Evolutionary conservation across 2,888 invertebrate genomes (phyloP).

Genomic region (Thumatha senex): DNA sequence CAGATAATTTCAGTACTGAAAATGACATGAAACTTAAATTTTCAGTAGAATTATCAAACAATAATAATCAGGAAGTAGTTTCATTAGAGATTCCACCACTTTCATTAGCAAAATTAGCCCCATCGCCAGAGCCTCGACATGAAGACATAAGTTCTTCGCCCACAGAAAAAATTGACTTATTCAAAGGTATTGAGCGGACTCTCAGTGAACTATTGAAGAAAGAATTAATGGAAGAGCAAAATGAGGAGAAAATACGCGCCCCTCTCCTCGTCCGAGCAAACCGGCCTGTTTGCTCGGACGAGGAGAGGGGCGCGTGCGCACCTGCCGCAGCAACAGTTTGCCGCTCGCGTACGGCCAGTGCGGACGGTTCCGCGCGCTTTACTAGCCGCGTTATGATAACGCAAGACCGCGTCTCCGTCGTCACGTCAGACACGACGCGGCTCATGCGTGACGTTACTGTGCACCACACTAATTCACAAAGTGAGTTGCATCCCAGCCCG

Average conservation of each 20-base stretch:
- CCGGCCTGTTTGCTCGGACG: slow-evolving; percentile 71
- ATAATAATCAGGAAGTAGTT: slow-evolving; percentile 46
- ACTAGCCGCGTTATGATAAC: slow-evolving; percentile 96
- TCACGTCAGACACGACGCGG: slow-evolving; percentile 90
- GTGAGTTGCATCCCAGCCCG: slow-evolving; percentile 62
- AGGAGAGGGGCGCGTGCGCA: slow-evolving; percentile 78
- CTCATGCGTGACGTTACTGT: slow-evolving; percentile 86
- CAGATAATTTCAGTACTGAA: slow-evolving; percentile 54
- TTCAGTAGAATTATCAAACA: slow-evolving; percentile 57
- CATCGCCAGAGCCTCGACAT: slow-evolving; percentile 63
- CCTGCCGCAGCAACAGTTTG: slow-evolving; percentile 78
- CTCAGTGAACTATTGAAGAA: slow-evolving; percentile 82
- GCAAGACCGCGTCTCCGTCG: slow-evolving; percentile 90
- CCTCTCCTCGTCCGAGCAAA: too few relatives aligned
- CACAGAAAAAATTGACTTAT: slow-evolving; percentile 75
- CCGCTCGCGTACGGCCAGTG: slow-evolving; percentile 81
- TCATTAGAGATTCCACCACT: slow-evolving; percentile 47
- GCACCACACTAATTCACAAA: slow-evolving; percentile 86
- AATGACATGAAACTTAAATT: slow-evolving; percentile 69
- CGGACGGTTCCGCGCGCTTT: slow-evolving; percentile 87
- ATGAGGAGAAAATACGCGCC: slow-evolving; percentile 75
- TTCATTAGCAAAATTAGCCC: slow-evolving; percentile 57
- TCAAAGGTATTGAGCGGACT: slow-evolving; percentile 81
- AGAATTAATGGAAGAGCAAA: slow-evolving; percentile 78
- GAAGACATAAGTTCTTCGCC: slow-evolving; percentile 47